Base-by-base conservation (phyloP, 2,797 vertebrate genomes). In the Euphonia xanthogaster region DNA sequence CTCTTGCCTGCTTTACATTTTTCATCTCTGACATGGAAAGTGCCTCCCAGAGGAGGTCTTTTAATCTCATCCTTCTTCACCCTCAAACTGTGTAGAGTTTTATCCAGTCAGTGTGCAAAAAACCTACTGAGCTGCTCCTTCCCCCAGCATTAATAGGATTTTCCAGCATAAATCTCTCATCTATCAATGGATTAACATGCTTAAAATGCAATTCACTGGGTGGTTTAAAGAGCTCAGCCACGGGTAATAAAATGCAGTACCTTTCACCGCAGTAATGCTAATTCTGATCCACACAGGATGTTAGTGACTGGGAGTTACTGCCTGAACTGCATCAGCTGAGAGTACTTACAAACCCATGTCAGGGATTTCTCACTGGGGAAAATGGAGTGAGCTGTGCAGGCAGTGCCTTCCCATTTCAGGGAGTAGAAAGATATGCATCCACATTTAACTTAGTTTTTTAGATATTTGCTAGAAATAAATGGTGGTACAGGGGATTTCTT, bases 141-240 rank as follows among this genome's bases (percentile, higher is more conserved):
- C 63, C 37, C 30, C 22, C 22, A n/a, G 55, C 60, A 54, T 76
- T 73, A 57, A 19, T 33, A 74, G 81, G 74, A 87, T 94, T 94
- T 91, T 82, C 88, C 61, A 80, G 4, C 16, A 16, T 55, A 88
- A 94, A 77, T 93, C 74, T 81, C 66, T 93, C 70, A 84, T 86
- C 90, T 72, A 14, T 94, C 76, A 81, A 6, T 81, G 94, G 92
- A 93, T 93, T 90, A 94, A 51, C 51, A 7, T 93, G 62, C 92
- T 90, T 88, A 66, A 80, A 88, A 90, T 75, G 71, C 63, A 83
- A 3, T 55, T 88, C 35, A 10, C 47, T 55, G 77, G 68, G 80
- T 72, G 66, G 80, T 78, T 95, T 81, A 90, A 84, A 75, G 47
- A 78, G 55, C 83, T 90, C 44, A 58, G 51, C 70, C 73, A 6